phyloP scores from a whole-genome alignment of 2,888 invertebrate species.

The Nysson spinosus region DNA sequence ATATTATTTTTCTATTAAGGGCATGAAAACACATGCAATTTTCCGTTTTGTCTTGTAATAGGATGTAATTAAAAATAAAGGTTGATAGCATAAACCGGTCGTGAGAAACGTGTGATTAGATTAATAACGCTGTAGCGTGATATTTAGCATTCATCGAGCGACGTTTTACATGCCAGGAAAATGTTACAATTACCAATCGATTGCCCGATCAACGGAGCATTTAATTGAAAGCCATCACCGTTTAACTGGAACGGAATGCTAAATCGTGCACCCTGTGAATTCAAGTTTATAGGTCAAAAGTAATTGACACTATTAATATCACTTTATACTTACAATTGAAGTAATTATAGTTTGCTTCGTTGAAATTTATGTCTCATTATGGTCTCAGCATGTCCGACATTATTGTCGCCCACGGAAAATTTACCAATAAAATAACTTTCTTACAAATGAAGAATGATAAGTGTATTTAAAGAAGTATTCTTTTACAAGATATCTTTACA shows the following conservation, averaged over 20 bases:
- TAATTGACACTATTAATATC: no score
- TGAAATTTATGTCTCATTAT: no score
- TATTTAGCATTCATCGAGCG: constrained; percentile 8
- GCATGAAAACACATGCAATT: no score
- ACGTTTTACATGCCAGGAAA: constrained; percentile 13
- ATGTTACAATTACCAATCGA: constrained; percentile 22
- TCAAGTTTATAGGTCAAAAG: not conserved
- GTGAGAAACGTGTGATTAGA: constrained; percentile 10
- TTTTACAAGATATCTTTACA: no score
- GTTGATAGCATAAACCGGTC: constrained; percentile 7
- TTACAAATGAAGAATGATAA: no score
- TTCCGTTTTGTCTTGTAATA: constrained; percentile 2
- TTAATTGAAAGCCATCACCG: constrained; percentile 24
- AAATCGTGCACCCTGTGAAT: not conserved
- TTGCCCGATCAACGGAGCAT: constrained; percentile 16
- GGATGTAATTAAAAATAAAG: not conserved
- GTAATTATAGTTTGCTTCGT: no score
- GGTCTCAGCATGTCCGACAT: no score
- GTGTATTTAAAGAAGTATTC: no score
- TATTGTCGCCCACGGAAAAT: no score
- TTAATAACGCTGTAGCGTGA: constrained; percentile 7
- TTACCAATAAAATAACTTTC: no score
- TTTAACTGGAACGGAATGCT: not conserved
- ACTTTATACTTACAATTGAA: no score
- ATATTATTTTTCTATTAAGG: no score